phyloP scores from a whole-genome alignment of 2,888 invertebrate species.

The Busseola fusca region DNA sequence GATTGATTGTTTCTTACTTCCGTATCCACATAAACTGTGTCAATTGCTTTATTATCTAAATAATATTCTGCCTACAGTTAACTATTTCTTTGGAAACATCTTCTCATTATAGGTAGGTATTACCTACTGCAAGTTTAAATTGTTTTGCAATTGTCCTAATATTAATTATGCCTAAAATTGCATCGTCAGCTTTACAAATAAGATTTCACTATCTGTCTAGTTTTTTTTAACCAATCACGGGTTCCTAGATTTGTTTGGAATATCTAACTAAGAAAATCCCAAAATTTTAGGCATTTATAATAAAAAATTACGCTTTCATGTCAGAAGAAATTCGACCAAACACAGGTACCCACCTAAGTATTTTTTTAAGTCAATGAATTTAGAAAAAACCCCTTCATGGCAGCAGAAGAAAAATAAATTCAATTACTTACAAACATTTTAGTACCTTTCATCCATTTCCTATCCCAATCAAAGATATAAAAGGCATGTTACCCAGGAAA shows the following conservation, averaged over 20 bases:
- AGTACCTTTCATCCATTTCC: conserved; percentile 6
- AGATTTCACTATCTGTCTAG: not conserved
- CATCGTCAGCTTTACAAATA: not conserved
- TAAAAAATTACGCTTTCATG: too few relatives aligned
- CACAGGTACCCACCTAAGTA: not conserved
- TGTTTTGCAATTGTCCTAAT: not conserved
- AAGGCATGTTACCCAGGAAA: conserved; percentile 1
- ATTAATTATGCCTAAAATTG: not conserved
- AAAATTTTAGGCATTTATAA: not conserved
- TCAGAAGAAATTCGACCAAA: not conserved
- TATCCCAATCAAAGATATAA: conserved; percentile 26
- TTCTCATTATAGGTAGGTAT: not conserved
- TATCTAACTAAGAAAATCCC: too few relatives aligned
- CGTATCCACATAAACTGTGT: not conserved
- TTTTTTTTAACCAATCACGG: not conserved
- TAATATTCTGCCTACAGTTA: not conserved
- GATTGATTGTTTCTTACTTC: conserved; percentile 26
- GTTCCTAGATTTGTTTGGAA: not conserved
- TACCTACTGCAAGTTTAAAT: not conserved
- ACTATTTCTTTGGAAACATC: not conserved
- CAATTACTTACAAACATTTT: conserved; percentile 9
- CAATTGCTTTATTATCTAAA: not conserved
- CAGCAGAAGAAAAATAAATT: not conserved
- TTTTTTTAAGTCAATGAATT: not conserved
- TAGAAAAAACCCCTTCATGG: not conserved